Evolutionary conservation across 2,888 invertebrate genomes (phyloP).

Genomic region (Habrosyne pyritoides): DNA sequence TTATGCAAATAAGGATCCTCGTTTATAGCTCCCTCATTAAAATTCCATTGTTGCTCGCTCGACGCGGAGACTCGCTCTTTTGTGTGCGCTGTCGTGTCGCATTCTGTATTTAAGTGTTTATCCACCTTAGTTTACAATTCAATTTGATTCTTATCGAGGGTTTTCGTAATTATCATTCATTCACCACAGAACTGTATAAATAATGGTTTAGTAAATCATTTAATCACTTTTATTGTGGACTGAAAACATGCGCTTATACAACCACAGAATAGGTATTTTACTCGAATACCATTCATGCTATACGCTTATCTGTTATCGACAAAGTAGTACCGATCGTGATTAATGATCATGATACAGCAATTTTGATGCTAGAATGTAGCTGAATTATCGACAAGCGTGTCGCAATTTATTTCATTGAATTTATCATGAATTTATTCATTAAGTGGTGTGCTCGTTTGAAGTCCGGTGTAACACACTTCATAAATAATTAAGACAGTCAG

Average conservation of each 20-base stretch:
- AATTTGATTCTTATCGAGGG: conserved; percentile 19
- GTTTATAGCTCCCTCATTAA: conserved; percentile 73
- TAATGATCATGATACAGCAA: conserved; percentile 6
- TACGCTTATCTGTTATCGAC: not conserved
- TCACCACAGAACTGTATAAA: not conserved
- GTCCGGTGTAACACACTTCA: not conserved
- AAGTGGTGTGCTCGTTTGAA: not conserved
- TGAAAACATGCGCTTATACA: not conserved
- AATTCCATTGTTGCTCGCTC: conserved; percentile 72
- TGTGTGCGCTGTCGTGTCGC: conserved; percentile 57
- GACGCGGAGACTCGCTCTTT: conserved; percentile 58
- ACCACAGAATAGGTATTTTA: not conserved
- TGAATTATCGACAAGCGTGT: not conserved
- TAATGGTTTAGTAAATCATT: not conserved
- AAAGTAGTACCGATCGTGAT: conserved; percentile 8
- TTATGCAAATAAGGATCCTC: conserved; percentile 73
- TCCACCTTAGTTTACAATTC: conserved; percentile 21
- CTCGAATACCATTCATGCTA: not conserved
- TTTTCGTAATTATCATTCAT: conserved; percentile 12
- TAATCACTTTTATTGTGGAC: too few species aligned
- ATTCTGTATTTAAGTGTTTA: conserved; percentile 44
- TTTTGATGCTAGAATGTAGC: conserved; percentile 9
- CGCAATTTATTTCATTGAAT: not conserved
- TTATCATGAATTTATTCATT: not conserved
- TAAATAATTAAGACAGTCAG: not conserved